phyloP scores from a whole-genome alignment of 64 coral and sea anemone species.

The Montipora capricornis region DNA sequence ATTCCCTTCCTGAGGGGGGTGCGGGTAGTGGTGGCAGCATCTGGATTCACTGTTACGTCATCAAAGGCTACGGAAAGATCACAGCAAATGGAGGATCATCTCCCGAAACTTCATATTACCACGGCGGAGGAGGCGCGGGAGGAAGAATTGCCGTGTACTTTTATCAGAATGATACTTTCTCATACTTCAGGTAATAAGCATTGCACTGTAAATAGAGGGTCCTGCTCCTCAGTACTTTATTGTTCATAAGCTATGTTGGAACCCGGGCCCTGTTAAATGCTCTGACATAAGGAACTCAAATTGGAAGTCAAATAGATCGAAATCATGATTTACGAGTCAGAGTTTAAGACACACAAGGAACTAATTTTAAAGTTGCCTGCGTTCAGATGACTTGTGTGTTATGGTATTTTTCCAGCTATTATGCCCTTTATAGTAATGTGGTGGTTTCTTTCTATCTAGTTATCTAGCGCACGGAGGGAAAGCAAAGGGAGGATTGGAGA shows the following conservation, averaged over 20 bases:
- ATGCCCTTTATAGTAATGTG: neutral
- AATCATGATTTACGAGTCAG: too few relatives aligned
- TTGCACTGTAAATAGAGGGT: too few relatives aligned
- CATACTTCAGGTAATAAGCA: conserved; percentile 73
- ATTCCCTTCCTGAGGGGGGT: conserved; percentile 75
- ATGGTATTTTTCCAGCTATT: too few relatives aligned
- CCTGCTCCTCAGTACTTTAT: too few relatives aligned
- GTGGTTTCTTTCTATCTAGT: conserved; percentile 21
- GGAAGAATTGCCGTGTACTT: conserved; percentile 94
- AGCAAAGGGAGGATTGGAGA: conserved; percentile 50
- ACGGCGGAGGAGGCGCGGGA: conserved; percentile 84
- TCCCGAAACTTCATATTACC: conserved; percentile 19
- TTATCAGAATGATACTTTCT: conserved; percentile 82
- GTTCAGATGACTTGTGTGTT: too few relatives aligned
- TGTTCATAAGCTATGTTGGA: too few relatives aligned
- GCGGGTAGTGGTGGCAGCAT: conserved; percentile 91
- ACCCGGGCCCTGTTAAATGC: too few relatives aligned
- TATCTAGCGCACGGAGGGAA: conserved; percentile 90
- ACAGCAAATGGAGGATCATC: conserved; percentile 83
- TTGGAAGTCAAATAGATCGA: too few relatives aligned
- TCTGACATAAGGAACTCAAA: too few relatives aligned
- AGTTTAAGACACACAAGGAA: too few relatives aligned
- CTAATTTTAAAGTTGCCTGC: too few relatives aligned
- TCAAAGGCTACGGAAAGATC: conserved; percentile 93
- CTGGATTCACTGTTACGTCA: conserved; percentile 81